These are phyloP conservation scores for Cryptophagus acutangulus DNA, from an alignment of 2,888 invertebrate species.

Conservation along the genomic window DNA sequence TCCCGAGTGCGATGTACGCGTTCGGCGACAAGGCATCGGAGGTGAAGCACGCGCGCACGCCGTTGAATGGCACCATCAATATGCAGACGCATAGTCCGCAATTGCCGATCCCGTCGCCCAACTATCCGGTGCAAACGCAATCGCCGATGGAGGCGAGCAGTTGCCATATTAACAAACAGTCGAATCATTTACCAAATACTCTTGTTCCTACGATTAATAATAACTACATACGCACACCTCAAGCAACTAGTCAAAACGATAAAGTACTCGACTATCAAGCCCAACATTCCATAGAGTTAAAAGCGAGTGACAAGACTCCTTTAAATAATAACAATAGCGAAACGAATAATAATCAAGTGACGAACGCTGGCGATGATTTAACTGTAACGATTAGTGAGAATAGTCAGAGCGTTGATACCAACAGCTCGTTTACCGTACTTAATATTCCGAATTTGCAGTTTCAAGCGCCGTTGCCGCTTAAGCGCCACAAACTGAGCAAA, in stretches of 20 bases:
- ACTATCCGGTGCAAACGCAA: conserved; percentile 41
- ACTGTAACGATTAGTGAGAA: conserved; percentile 9
- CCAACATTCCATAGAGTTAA: conserved; percentile 25
- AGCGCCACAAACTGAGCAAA: conserved; percentile 43
- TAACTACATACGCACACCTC: conserved; percentile 38
- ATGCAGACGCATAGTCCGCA: conserved; percentile 43
- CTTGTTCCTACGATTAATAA: conserved; percentile 42
- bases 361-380: conserved; percentile 11
- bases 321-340: conserved; percentile 16
- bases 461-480: conserved; percentile 27
- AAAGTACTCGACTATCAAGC: conserved; percentile 26
- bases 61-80: conserved; percentile 30
- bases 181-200: conserved; percentile 32
- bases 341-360: conserved; percentile 17
- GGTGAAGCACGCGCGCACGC: conserved; percentile 43
- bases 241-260: conserved; percentile 37
- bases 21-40: conserved; percentile 37
- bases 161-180: conserved; percentile 19
- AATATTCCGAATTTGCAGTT: conserved; percentile 41
- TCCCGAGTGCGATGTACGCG: conserved; percentile 5
- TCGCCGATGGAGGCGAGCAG: conserved; percentile 19
- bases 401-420: conserved; percentile 15
- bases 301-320: conserved; percentile 13
- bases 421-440: conserved; percentile 37
- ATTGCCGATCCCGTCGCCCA: conserved; percentile 43